phyloP scores from a whole-genome alignment of 2,113 vertebrate species.

The Dipodomys merriami region DNA sequence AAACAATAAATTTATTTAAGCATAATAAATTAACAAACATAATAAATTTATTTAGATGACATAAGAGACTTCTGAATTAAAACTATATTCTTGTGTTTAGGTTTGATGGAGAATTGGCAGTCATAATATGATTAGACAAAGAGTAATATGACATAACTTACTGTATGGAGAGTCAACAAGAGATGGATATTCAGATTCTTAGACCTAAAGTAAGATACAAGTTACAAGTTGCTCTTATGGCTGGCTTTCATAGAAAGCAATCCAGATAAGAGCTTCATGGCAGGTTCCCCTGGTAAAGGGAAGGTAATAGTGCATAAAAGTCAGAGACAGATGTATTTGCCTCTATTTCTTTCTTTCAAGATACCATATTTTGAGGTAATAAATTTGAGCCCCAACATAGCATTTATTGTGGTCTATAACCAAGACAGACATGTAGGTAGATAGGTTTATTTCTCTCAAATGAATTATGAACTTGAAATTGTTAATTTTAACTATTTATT shows the following conservation, averaged over 20 bases:
- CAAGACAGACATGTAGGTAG: not conserved
- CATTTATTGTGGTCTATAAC: not conserved
- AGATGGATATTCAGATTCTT: not conserved
- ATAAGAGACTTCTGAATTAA: no score
- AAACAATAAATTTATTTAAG: not conserved
- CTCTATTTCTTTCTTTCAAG: not conserved
- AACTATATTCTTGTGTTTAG: not conserved
- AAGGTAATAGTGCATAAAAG: no score
- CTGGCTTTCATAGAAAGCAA: not conserved
- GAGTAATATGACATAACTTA: not conserved
- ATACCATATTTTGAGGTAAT: not conserved
- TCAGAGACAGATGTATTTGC: not conserved
- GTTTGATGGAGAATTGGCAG: not conserved
- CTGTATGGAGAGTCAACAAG: fast-evolving
- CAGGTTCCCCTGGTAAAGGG: not conserved
- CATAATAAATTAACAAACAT: not conserved
- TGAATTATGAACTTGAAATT: not conserved
- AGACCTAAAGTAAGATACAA: not conserved
- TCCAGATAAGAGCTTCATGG: not conserved
- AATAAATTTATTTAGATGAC: not conserved
- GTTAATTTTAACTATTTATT: no score
- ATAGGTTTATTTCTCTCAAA: not conserved
- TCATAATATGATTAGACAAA: not conserved
- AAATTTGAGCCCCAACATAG: not conserved
- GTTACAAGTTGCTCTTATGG: not conserved